These are phyloP conservation scores for Panopea generosa DNA, from an alignment of 2,888 invertebrate species.

Conservation along the genomic window DNA sequence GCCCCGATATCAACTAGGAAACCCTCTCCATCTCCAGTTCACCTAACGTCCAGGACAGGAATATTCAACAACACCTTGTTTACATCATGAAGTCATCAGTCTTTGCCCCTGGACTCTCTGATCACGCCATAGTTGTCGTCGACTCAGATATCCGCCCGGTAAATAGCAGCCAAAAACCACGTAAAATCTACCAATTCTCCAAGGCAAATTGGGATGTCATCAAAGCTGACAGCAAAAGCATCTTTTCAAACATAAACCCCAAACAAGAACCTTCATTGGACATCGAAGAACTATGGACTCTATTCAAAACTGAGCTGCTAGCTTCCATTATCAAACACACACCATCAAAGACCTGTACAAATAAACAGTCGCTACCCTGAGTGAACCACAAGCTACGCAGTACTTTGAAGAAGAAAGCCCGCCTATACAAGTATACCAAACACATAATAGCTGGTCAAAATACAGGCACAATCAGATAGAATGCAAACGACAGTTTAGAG, in stretches of 20 bases:
- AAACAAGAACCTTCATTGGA: too few species aligned
- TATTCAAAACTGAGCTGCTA: too few species aligned
- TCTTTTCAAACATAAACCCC: too few species aligned
- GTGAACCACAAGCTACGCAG: too few species aligned
- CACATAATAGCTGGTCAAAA: background rate
- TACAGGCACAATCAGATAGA: background rate
- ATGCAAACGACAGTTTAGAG: slow-evolving; percentile 24
- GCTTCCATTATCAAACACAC: too few species aligned
- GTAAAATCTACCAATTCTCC: too few species aligned
- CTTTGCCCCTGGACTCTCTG: slow-evolving; percentile 1
- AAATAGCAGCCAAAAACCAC: background rate
- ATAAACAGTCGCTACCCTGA: too few species aligned
- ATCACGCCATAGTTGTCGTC: slow-evolving; percentile 4
- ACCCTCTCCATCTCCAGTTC: background rate
- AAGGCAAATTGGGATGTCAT: too few species aligned
- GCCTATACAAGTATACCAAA: background rate
- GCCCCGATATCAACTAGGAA: too few species aligned
- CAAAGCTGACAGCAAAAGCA: background rate
- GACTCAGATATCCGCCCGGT: slow-evolving; percentile 4
- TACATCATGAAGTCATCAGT: slow-evolving; percentile 1
- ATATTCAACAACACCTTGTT: background rate
- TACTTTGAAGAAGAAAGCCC: too few species aligned
- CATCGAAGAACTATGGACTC: too few species aligned
- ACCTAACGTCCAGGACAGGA: slow-evolving; percentile 6
- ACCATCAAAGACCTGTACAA: too few species aligned